These are phyloP conservation scores for Lepidurus packardi DNA, from an alignment of 1,140 invertebrate genomes.

Conservation along the genomic window DNA sequence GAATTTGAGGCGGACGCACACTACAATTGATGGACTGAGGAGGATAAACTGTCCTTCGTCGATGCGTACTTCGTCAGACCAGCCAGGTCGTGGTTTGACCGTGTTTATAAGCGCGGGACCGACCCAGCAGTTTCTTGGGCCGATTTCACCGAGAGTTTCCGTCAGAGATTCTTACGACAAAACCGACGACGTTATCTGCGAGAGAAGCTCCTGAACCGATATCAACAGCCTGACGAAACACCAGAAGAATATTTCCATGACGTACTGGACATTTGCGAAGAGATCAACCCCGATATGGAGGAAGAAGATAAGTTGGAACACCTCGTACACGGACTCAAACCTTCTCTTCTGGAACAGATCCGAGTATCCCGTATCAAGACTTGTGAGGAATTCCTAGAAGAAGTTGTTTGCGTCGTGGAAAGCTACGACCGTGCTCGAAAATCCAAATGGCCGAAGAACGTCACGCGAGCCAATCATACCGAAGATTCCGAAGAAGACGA, in stretches of 20 bases:
- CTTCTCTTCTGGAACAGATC: neutral
- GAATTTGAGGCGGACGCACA: neutral
- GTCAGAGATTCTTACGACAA: neutral
- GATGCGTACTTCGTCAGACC: neutral
- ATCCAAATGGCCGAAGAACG: neutral
- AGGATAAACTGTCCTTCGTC: neutral
- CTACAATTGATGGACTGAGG: neutral
- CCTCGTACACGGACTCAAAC: constrained; percentile 16
- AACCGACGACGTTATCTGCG: neutral
- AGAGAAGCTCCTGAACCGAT: neutral
- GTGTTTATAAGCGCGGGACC: neutral
- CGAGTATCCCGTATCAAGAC: neutral
- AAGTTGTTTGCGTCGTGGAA: neutral
- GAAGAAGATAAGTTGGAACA: constrained; percentile 24
- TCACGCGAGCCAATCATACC: neutral
- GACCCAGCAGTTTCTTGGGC: neutral
- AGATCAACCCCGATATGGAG: neutral
- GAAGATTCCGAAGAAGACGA: neutral
- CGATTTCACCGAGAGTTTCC: neutral
- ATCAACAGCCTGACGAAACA: constrained; percentile 6
- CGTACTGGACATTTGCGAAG: neutral
- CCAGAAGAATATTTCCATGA: constrained; percentile 1
- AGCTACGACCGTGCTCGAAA: neutral
- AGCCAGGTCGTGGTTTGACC: neutral
- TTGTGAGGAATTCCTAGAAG: neutral